These are phyloP conservation scores for Sarcophaga variegata DNA, from an alignment of 2,888 invertebrate genomes.

Conservation along the genomic window DNA sequence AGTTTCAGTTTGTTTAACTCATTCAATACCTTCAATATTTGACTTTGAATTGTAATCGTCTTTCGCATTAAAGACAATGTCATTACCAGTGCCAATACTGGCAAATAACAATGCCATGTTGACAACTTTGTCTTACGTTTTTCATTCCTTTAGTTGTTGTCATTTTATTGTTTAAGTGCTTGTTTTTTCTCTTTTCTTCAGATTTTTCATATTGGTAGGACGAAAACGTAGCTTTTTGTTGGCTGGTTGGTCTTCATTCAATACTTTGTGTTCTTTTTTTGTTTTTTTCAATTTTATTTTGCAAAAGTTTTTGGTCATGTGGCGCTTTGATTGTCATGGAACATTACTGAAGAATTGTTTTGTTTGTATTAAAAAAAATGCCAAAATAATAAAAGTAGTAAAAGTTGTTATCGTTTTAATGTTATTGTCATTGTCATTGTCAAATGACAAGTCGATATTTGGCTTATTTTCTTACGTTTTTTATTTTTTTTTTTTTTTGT, in stretches of 20 bases:
- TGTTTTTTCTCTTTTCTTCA: slow-evolving; percentile 28
- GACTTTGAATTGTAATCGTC: slow-evolving; percentile 58
- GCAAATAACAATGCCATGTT: slow-evolving; percentile 63
- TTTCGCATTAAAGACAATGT: slow-evolving; percentile 53
- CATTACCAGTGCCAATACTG: slow-evolving; percentile 67
- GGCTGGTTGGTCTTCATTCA: slow-evolving; percentile 14
- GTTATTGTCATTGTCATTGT: slow-evolving; percentile 66
- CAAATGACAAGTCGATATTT: slow-evolving; percentile 64
- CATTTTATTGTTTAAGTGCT: slow-evolving; percentile 62
- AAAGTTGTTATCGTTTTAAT: slow-evolving; percentile 70
- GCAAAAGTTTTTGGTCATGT: slow-evolving; percentile 54
- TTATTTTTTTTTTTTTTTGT: slow-evolving; percentile 19
- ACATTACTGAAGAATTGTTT: slow-evolving; percentile 57
- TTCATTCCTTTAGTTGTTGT: slow-evolving; percentile 27
- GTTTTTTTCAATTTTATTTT: background rate
- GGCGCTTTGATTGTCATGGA: slow-evolving; percentile 65
- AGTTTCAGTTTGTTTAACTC: background rate
- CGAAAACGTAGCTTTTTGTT: slow-evolving; percentile 33
- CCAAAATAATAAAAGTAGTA: slow-evolving; percentile 68
- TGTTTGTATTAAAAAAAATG: slow-evolving; percentile 54
- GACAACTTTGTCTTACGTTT: slow-evolving; percentile 48
- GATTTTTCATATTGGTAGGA: slow-evolving; percentile 47
- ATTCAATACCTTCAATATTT: slow-evolving; percentile 44
- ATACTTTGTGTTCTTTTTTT: slow-evolving; percentile 9
- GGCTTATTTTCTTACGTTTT: slow-evolving; percentile 19